phyloP scores from a whole-genome alignment of 1,140 invertebrate genomes.

The Sycophila sp. region DNA sequence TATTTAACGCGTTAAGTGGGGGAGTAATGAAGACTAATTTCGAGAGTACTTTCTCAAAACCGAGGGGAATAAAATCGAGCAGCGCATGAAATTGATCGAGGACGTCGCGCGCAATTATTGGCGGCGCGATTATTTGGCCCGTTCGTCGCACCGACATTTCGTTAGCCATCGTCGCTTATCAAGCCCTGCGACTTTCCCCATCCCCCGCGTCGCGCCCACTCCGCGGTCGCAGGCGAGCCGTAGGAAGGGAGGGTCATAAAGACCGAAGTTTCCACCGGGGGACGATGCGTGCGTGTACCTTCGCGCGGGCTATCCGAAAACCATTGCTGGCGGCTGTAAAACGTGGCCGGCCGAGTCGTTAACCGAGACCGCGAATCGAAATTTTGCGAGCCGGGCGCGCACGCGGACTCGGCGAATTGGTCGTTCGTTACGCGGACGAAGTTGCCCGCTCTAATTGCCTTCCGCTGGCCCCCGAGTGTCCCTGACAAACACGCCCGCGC shows the following conservation, averaged over 20 bases:
- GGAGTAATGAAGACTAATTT: no score
- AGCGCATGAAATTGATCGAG: no score
- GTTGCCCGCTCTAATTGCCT: conserved; percentile 51
- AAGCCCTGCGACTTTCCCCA: no score
- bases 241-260: neutral
- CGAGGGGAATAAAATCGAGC: no score
- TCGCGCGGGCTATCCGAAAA: conserved; percentile 1
- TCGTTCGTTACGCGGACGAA: conserved; percentile 28
- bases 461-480: neutral
- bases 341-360: conserved; percentile 8
- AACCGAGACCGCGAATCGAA: conserved; percentile 23
- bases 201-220: neutral
- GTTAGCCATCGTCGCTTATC: no score
- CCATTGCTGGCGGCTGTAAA: conserved; percentile 15
- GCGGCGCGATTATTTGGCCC: no score
- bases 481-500: neutral
- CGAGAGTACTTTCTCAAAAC: no score
- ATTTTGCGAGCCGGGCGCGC: conserved; percentile 9
- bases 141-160: no score
- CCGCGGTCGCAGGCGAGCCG: neutral
- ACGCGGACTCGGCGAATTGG: conserved; percentile 20
- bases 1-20: no score
- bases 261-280: neutral
- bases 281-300: neutral
- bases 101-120: no score